Evolutionary conservation across 2,113 vertebrate genomes (phyloP), one percentile per base, ranked within the genome.

Genomic region (Phyllopteryx taeniolatus): DNA sequence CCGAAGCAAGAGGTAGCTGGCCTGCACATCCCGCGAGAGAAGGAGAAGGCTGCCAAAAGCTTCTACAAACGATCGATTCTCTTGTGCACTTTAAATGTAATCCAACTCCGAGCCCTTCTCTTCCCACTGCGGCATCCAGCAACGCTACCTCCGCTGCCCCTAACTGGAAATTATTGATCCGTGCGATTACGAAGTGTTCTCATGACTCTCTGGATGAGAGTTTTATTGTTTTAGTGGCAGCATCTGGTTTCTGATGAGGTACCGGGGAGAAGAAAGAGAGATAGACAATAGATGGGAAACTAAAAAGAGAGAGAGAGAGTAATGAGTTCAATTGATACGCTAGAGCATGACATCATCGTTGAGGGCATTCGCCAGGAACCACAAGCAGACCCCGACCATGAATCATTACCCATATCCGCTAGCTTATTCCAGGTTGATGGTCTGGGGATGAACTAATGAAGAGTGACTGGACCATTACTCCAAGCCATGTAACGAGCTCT

Each of bases 51-150:
- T 65, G 85, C 84, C 81, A 76, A 53, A 61, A 61, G 71, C 85
- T 68, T 86, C 79, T 78, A 81, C 78, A 82, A 87, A 81, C 79
- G 78, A 90, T 90, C 35, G 90, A 91, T 90, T 71, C 83, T 69
- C 75, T 51, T 47, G 78, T 84, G 90, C 90, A 90, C 90, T 91
- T 89, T 89, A 90, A 81, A 81, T 86, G 90, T 84, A 91, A 91
- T 86, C 86, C 80, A 76, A 89, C 87, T 82, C 90, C 69, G 64
- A 13, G 61, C 75, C 74, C 27, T 79, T 85, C 81, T 80, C 81
- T 76, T 74, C 63, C 73, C 54, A 70, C 71, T 66, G 71, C 66
- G 56, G 75, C 87, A 33, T 54, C 74, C 51, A n/a, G 78, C 76
- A 79, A 79, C 85, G 9, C 71, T 67, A 74, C 73, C 81, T 80